Evolutionary conservation across 1,140 invertebrate species (phyloP).

Genomic region (Camponotus floridanus): DNA sequence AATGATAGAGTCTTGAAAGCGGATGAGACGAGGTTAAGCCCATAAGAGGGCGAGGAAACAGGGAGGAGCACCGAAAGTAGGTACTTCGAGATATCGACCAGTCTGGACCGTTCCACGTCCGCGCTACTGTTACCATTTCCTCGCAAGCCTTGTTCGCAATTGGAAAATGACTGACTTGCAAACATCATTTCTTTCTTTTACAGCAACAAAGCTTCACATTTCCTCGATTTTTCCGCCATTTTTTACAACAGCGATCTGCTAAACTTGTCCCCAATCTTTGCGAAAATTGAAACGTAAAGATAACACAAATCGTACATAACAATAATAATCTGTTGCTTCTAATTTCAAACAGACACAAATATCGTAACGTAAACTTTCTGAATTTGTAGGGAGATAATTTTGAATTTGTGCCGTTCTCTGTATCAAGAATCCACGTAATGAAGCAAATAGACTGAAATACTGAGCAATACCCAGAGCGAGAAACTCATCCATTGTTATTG

Average conservation of each 20-base stretch:
- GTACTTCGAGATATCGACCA: conserved; percentile 84
- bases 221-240: background rate
- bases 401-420: background rate
- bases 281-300: background rate
- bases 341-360: background rate
- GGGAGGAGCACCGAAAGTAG: conserved; percentile 82
- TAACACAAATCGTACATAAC: background rate
- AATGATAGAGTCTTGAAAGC: conserved; percentile 59
- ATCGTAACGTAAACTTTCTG: background rate
- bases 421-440: background rate
- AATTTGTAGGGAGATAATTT: background rate
- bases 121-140: conserved; percentile 79
- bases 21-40: conserved; percentile 65
- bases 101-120: conserved; percentile 77
- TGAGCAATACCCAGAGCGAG: conserved; percentile 19
- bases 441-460: conserved; percentile 7
- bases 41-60: conserved; percentile 73
- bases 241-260: background rate
- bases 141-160: conserved; percentile 69
- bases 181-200: conserved; percentile 18
- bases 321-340: background rate
- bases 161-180: conserved; percentile 70
- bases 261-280: background rate
- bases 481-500: conserved; percentile 34
- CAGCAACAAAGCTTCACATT: conserved; percentile 21